Base-by-base conservation (phyloP, 2,888 invertebrate genomes). In the Alcis repandata region DNA sequence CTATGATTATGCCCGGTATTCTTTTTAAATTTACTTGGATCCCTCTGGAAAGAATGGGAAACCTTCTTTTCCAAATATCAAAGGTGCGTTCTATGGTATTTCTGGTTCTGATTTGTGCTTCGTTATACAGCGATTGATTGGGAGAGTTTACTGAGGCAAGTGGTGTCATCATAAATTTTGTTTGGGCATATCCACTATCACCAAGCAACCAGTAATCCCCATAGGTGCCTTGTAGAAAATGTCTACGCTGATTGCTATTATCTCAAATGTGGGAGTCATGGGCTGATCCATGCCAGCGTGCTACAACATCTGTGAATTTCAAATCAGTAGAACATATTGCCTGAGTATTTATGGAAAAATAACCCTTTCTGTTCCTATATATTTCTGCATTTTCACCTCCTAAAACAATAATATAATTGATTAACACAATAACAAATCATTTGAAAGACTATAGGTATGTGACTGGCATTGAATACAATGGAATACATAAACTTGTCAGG, bases 281-380 rank as follows among this genome's bases (percentile, higher is more conserved):
- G 1, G 36, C 20, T 36, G 36, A 36, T 4, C 33, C 36, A 6
- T 15, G 51, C 20, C 33, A 52, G 1, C 38, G 36, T 38, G 51
- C 49, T 17, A 49, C 49, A 1, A 49, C 4, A 49, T 49, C 48
- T n/a, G 48, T 33, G 10, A 49, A 49, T 10, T 33, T 33, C 33
- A 49, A 2, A 33, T 49, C 32, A 17, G 17, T 11, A 11, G 32
- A 33, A 7, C 33, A 49, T 11, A 49, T 49, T 8, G 15, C 32
- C 10, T 49, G 49, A 9, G 33, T 15, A 49, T 49, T 49, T 15
- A 49, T 1, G 17, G 49, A 49, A 33, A 49, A 49, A 17, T 49
- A 49, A n/a, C 33, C 0, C 33, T 49, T 49, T 32, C 33, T 49
- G n/a, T 38, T 36, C 1, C 19, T 15, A 20, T 38, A 52, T 17